Evolutionary conservation across 2,797 vertebrate species (phyloP).

Genomic region (Urocyon cinereoargenteus): DNA sequence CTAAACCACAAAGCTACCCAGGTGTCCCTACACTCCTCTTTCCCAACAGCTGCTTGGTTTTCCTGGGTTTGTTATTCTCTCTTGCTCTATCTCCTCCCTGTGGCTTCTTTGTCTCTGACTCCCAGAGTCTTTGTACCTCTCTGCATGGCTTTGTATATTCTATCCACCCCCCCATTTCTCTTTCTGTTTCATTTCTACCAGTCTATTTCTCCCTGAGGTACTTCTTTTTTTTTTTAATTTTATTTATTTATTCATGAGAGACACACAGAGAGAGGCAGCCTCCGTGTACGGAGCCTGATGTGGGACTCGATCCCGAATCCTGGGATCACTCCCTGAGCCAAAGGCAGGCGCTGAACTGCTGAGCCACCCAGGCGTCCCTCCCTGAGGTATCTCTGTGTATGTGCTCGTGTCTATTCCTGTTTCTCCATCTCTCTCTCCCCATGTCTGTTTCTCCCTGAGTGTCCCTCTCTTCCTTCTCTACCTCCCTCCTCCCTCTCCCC

Average conservation of each 20-base stretch:
- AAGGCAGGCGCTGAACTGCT: too few species aligned
- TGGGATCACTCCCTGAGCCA: too few species aligned
- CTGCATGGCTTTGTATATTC: neutral
- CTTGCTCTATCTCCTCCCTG: too few species aligned
- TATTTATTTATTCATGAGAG: too few species aligned
- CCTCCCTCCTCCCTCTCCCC: neutral
- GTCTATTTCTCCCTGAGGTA: neutral
- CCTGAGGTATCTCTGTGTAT: neutral
- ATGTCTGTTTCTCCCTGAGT: rapidly evolving
- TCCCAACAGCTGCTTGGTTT: neutral
- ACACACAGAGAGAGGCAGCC: too few species aligned
- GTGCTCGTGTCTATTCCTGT: neutral
- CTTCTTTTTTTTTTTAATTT: too few species aligned
- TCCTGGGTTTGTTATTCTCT: neutral
- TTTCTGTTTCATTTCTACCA: neutral
- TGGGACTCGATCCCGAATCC: too few species aligned
- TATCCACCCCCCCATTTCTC: neutral
- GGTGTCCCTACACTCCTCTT: neutral
- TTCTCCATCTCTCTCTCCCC: neutral
- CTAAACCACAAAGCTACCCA: too few species aligned
- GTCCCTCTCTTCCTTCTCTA: neutral
- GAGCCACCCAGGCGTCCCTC: neutral
- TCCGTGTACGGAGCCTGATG: too few species aligned
- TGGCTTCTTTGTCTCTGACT: neutral
- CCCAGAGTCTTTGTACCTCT: neutral